Conservation (phyloP, 2,113 vertebrate genomes). For the Coturnix japonica region DNA sequence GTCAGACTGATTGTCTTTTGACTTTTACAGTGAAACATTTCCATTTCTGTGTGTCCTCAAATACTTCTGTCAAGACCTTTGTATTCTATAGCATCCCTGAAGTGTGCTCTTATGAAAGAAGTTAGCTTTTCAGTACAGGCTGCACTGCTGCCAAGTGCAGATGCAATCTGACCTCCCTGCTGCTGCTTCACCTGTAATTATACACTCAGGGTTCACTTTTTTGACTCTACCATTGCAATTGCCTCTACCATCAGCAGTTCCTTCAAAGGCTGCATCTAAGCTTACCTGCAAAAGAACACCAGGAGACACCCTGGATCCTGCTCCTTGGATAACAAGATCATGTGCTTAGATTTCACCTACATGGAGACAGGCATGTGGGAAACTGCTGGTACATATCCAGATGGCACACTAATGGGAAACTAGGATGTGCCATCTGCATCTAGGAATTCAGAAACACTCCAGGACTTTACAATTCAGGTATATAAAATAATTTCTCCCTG, state of each 20-base stretch:
- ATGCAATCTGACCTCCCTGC: conserved; percentile 36
- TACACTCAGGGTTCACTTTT: conserved; percentile 42
- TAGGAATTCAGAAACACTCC: background rate
- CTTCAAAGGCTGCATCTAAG: background rate
- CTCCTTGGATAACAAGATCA: background rate
- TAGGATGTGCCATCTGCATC: background rate
- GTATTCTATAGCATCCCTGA: background rate
- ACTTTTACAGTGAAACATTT: background rate
- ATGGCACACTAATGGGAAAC: background rate
- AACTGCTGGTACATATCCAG: background rate
- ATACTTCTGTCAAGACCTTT: background rate
- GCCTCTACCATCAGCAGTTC: conserved; percentile 12
- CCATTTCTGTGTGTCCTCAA: background rate
- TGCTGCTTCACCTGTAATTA: conserved; percentile 48
- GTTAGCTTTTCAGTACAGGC: background rate
- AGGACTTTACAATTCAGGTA: background rate
- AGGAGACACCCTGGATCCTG: conserved; percentile 36
- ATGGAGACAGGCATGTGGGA: conserved; percentile 1
- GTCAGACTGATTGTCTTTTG: background rate
- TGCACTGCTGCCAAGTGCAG: background rate
- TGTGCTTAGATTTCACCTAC: conserved; percentile 43
- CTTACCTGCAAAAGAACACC: conserved; percentile 51
- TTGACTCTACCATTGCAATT: conserved; percentile 27
- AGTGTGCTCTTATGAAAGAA: background rate
- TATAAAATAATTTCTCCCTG: background rate